Conservation (phyloP, 2,797 vertebrate genomes). For the Lutra lutra region DNA sequence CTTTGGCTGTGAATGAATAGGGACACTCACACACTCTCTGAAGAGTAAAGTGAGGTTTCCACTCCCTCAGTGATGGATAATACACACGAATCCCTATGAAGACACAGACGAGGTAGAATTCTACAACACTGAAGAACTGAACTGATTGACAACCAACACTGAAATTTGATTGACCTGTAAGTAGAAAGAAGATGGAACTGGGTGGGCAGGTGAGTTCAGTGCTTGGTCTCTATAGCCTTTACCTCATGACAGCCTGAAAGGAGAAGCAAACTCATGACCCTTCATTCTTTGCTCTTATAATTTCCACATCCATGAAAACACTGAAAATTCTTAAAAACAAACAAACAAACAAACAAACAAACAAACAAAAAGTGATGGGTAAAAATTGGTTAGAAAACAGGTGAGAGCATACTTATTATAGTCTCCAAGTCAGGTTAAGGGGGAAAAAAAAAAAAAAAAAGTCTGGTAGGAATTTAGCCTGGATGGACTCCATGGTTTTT, state of each 20-base stretch:
- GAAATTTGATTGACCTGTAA: neutral
- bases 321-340: neutral
- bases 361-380: neutral
- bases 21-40: neutral
- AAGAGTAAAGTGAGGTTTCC: neutral
- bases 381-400: neutral
- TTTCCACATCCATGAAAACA: neutral
- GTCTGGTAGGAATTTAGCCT: neutral
- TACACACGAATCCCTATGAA: neutral
- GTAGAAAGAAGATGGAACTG: neutral
- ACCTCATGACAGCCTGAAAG: neutral
- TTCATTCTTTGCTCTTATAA: neutral
- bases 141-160: neutral
- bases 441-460: neutral
- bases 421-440: neutral
- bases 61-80: neutral
- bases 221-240: neutral
- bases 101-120: neutral
- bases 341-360: neutral
- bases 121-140: neutral
- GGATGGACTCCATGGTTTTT: neutral
- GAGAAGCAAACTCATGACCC: accelerated
- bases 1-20: neutral
- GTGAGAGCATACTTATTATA: neutral
- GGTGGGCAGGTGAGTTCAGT: neutral